These are phyloP conservation scores for Parochlus steinenii DNA, from an alignment of 2,888 invertebrate genomes.

Conservation along the genomic window DNA sequence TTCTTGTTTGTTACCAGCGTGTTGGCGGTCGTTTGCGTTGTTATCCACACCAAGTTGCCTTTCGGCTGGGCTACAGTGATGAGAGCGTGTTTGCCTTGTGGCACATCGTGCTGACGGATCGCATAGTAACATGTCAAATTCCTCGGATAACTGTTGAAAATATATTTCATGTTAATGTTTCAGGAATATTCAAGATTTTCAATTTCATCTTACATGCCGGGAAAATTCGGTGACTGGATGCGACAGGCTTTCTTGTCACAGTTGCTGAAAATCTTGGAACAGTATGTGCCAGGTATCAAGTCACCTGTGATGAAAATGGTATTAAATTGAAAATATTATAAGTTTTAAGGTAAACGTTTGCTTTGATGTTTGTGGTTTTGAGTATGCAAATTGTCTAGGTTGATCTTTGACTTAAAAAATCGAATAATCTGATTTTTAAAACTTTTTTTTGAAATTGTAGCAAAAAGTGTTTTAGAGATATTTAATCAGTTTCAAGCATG, in stretches of 20 bases:
- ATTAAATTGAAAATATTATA: too few species aligned
- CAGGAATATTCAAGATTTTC: too few species aligned
- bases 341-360: too few species aligned
- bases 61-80: slow-evolving; percentile 73
- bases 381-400: too few species aligned
- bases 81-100: slow-evolving; percentile 72
- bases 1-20: slow-evolving; percentile 35
- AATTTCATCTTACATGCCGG: too few species aligned
- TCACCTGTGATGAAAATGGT: slow-evolving; percentile 74
- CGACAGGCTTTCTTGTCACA: slow-evolving; percentile 81
- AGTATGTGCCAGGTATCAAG: slow-evolving; percentile 80
- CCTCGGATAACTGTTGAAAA: slow-evolving; percentile 80
- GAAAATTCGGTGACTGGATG: slow-evolving; percentile 83
- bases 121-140: slow-evolving; percentile 91
- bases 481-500: too few species aligned
- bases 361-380: too few species aligned
- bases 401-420: too few species aligned
- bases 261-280: slow-evolving; percentile 82
- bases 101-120: slow-evolving; percentile 69
- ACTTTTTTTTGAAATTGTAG: too few species aligned
- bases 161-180: too few species aligned
- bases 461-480: too few species aligned
- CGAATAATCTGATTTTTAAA: too few species aligned
- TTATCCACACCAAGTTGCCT: slow-evolving; percentile 69
- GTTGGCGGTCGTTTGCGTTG: slow-evolving; percentile 56